Evolutionary conservation across 2,113 vertebrate species (phyloP).

Genomic region (Baryphthengus martii): DNA sequence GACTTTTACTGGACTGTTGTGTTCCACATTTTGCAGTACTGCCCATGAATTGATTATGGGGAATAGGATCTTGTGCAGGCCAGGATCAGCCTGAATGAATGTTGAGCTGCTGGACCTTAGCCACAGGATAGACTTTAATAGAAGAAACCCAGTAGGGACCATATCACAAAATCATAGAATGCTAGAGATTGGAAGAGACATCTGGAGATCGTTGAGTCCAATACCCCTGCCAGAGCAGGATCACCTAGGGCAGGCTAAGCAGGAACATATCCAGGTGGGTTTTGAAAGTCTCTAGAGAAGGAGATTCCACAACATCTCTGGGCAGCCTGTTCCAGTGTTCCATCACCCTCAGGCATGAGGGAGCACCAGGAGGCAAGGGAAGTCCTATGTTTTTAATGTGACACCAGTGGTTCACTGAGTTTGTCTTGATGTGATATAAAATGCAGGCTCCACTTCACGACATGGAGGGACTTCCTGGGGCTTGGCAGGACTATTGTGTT

Average conservation of each 20-base stretch:
- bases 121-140: not conserved
- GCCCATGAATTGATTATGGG: not conserved
- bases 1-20: not conserved
- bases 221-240: no score
- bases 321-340: no score
- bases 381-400: not conserved
- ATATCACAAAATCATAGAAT: no score
- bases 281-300: no score
- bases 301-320: no score
- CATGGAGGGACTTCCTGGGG: not conserved
- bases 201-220: no score
- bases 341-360: no score
- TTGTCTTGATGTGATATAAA: not conserved
- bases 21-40: not conserved
- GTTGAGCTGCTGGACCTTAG: not conserved
- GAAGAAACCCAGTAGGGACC: not conserved
- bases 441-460: not conserved
- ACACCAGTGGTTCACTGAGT: not conserved
- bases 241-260: no score
- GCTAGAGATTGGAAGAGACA: no score
- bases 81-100: not conserved
- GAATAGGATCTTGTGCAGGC: not conserved
- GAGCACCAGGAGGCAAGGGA: not conserved
- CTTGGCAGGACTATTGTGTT: not conserved
- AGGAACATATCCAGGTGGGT: no score